These are phyloP conservation scores for Stomatorhinus ivindoensis DNA, from an alignment of 2,113 vertebrate genomes.

Conservation along the genomic window DNA sequence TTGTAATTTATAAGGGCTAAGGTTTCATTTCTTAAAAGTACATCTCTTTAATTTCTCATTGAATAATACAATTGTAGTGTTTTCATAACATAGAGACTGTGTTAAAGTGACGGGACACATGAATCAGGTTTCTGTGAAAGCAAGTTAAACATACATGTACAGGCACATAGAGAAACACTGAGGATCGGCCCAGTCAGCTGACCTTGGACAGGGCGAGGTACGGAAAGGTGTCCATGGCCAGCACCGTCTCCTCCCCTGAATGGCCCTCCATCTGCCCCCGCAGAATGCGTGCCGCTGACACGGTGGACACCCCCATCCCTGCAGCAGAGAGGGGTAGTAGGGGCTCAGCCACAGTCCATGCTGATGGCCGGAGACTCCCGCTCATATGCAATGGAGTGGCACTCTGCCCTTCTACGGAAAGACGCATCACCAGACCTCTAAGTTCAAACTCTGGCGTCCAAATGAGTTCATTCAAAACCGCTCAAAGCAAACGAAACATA, in stretches of 20 bases:
- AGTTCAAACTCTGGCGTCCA: background rate
- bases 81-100: background rate
- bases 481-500: background rate
- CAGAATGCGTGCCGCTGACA: slow-evolving; percentile 65
- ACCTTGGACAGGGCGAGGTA: slow-evolving; percentile 71
- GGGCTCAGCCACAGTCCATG: background rate
- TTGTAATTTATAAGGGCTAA: background rate
- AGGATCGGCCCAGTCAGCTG: background rate
- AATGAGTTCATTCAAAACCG: background rate
- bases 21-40: background rate
- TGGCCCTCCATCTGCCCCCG: slow-evolving; percentile 58
- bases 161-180: background rate
- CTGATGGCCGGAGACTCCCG: background rate
- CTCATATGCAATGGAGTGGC: background rate
- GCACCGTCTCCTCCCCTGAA: slow-evolving; percentile 58
- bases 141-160: background rate
- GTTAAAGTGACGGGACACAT: background rate
- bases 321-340: slow-evolving; percentile 2
- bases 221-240: slow-evolving; percentile 67
- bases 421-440: background rate
- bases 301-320: slow-evolving; percentile 71
- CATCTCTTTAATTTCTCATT: background rate
- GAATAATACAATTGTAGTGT: background rate
- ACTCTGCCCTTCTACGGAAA: background rate
- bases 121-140: background rate